Base-by-base conservation (phyloP, 2,113 vertebrate genomes). In the Paraplagusia blochii region DNA sequence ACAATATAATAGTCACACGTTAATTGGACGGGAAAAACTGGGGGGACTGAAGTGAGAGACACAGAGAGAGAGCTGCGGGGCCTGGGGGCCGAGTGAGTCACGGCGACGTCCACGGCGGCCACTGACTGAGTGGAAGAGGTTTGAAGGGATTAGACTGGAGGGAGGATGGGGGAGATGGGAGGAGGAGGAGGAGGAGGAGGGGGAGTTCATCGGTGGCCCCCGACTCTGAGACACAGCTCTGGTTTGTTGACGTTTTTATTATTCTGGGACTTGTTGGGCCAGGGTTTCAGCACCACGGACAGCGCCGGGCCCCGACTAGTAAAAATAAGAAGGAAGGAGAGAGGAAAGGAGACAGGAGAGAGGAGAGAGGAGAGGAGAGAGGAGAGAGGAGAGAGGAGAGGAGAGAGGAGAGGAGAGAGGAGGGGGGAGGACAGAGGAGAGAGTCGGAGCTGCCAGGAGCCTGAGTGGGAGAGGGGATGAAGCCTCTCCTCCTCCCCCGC, bases 271-370 rank as follows among this genome's bases (percentile, higher is more conserved):
- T 17, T 59, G 44, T n/a, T 44, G 29, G 2, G n/a, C 16, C 7
- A 5, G 11, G 51, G 44, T 44, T 77, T 78, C 78, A 86, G 82
- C 54, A 84, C 79, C 73, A 58, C 7, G 69, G 82, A 88, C 29
- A 88, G 83, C 44, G 43, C 50, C 63, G 15, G 0, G 4, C 5
- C 42, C 39, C n/a, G n/a, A n/a, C n/a, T n/a, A n/a, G n/a, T n/a
- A n/a, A n/a, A n/a, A n/a, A n/a, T n/a, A n/a, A n/a, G n/a, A n/a
- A n/a, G n/a, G n/a, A n/a, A n/a, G n/a, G n/a, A n/a, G n/a, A n/a
- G n/a, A n/a, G n/a, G n/a, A n/a, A n/a, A n/a, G n/a, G n/a, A n/a
- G n/a, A n/a, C n/a, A n/a, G n/a, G n/a, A n/a, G n/a, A n/a, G n/a
- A n/a, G n/a, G n/a, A n/a, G n/a, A n/a, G n/a, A n/a, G n/a, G n/a